phyloP scores from a whole-genome alignment of 2,113 vertebrate genomes.

The Chroicocephalus ridibundus region DNA sequence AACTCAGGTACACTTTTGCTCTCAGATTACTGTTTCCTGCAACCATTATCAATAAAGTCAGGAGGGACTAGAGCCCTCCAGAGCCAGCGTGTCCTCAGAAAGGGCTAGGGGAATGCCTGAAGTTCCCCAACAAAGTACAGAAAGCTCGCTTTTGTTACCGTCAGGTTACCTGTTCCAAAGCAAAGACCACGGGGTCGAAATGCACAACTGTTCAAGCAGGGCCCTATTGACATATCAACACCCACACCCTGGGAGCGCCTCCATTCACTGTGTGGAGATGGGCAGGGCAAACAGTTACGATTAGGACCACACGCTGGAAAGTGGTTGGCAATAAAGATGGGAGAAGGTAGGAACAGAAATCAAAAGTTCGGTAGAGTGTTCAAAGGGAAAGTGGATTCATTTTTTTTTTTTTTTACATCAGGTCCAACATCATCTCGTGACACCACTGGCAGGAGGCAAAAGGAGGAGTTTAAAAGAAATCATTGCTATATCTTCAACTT shows the following conservation, averaged over 20 bases:
- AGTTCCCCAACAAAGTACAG: neutral
- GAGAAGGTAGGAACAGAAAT: neutral
- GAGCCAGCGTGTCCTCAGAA: neutral
- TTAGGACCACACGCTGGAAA: neutral
- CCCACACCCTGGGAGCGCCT: neutral
- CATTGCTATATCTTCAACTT: neutral
- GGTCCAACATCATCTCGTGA: neutral
- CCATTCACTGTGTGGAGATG: neutral
- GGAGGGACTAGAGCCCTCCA: neutral
- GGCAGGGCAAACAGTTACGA: neutral
- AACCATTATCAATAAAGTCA: neutral
- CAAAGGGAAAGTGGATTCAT: neutral
- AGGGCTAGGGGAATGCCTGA: neutral
- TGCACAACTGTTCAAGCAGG: neutral
- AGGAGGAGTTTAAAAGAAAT: neutral
- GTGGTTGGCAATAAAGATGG: neutral
- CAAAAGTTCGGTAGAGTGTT: neutral
- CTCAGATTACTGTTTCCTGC: neutral
- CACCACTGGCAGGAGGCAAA: neutral
- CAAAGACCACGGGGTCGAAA: neutral
- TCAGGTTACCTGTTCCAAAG: neutral
- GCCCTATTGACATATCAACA: accelerated
- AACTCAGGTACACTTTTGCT: neutral
- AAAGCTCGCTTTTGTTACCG: neutral
- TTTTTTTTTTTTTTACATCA: neutral